Base-by-base conservation (phyloP, 2,113 vertebrate species). In the Indicator maculatus region DNA sequence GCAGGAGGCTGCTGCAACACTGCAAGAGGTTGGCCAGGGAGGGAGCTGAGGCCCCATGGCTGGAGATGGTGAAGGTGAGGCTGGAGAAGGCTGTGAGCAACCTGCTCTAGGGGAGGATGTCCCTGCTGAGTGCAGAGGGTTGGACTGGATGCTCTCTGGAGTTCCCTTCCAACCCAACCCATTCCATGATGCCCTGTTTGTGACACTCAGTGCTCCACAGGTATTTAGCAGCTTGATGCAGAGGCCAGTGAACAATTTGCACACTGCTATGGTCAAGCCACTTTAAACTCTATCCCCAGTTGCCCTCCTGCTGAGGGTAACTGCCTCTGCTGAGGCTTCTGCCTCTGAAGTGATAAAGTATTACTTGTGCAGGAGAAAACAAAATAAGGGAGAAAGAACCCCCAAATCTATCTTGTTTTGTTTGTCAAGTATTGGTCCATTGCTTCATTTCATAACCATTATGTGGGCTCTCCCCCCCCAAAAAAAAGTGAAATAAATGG, bases 401-500 rank as follows among this genome's bases (percentile, higher is more conserved):
- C 13, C n/a, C 41, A 84, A 87, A 84, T 71, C 31, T 66, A 81
- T 66, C 70, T 52, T 69, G 41, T 82, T 82, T 88, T 56, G 6
- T 53, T 70, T 94, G 65, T 53, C 50, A 71, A 17, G 28, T 83
- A 75, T 28, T 75, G 59, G 52, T 38, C 82, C 27, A 71, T 16
- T 78, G 36, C 47, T 83, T 95, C 65, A 86, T 41, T 94, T 81
- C 75, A 95, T 39, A 89, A 67, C 53, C 44, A 93, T 47, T 78
- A 75, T 18, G 20, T 41, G 13, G 41, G 36, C 36, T 36, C n/a
- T n/a, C n/a, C 41, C 41, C 13, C 41, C 13, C 13, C 41, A 41
- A 41, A 41, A 82, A 84, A 81, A 93, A 64, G 47, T 67, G 78
- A 92, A 94, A 65, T 50, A 92, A 88, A 92, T 61, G 67, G 67